These are phyloP conservation scores for Hippocampus abdominalis DNA, from an alignment of 2,113 vertebrate species.

Conservation along the genomic window DNA sequence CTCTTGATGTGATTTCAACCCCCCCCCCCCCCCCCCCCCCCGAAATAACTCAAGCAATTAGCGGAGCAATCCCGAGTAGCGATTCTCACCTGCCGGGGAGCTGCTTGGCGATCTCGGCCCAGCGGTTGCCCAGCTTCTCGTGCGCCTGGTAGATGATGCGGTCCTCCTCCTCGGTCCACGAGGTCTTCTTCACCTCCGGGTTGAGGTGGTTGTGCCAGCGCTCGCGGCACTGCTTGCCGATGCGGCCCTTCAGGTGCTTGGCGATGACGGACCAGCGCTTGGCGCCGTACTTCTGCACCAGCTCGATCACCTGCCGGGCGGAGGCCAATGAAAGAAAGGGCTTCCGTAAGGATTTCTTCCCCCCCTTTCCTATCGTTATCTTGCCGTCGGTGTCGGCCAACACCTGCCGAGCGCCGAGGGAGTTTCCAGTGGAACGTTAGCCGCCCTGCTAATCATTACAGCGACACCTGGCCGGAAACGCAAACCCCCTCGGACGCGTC, in stretches of 20 bases:
- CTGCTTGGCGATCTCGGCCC: conserved; percentile 98
- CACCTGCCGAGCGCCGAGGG: conserved; percentile 64
- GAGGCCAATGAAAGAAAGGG: conserved; percentile 3
- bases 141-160: conserved; percentile 98
- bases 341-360: neutral
- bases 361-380: conserved; percentile 34
- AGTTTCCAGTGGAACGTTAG: conserved; percentile 69
- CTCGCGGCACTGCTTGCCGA: conserved; percentile 98
- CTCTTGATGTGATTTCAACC: too few species aligned
- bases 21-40: too few species aligned
- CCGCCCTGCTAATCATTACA: conserved; percentile 65
- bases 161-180: conserved; percentile 99
- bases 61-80: too few species aligned
- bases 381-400: conserved; percentile 35
- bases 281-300: conserved; percentile 98
- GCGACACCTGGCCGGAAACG: conserved; percentile 55
- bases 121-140: conserved; percentile 98
- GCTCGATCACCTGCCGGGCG: conserved; percentile 87
- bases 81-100: conserved; percentile 89
- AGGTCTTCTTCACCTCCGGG: conserved; percentile 99
- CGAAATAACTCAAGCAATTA: too few species aligned
- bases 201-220: conserved; percentile 99
- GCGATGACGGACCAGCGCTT: conserved; percentile 99
- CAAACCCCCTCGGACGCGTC: conserved; percentile 32
- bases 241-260: conserved; percentile 97